Percentiles rank a stretch among this genome's conserved stretches.
These are phyloP conservation scores for Cydia strobilella DNA, from an alignment of 1,140 invertebrate genomes.

Conservation along the genomic window DNA sequence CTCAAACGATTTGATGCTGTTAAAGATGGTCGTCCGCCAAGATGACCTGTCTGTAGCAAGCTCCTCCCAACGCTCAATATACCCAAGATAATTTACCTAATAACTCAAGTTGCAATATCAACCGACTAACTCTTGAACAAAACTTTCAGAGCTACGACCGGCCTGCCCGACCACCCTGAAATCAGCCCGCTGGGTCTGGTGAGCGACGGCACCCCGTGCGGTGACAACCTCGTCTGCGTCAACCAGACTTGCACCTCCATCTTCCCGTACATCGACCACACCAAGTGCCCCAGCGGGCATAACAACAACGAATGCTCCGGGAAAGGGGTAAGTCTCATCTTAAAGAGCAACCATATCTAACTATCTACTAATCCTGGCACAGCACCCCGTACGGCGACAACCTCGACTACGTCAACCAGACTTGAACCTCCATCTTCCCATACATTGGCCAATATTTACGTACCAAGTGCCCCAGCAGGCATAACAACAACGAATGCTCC, in stretches of 20 bases:
- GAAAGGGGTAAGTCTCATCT: constrained; percentile 88
- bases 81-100: no score
- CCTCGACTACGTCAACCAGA: constrained; percentile 95
- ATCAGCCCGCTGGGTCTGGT: constrained; percentile 89
- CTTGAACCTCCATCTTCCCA: constrained; percentile 90
- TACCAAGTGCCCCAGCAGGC: constrained; percentile 93
- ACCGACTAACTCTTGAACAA: neutral
- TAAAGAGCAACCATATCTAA: no score
- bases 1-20: no score
- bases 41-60: no score
- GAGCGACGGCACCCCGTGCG: constrained; percentile 94
- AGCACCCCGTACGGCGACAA: constrained; percentile 95
- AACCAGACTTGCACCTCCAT: constrained; percentile 95
- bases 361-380: constrained; percentile 59
- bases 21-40: no score
- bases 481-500: constrained; percentile 93
- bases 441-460: constrained; percentile 84
- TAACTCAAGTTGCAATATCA: no score
- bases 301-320: constrained; percentile 94
- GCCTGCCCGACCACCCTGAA: constrained; percentile 83
- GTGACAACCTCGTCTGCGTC: constrained; percentile 93
- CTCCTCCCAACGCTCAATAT: no score
- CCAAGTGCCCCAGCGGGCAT: constrained; percentile 93
- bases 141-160: constrained; percentile 84
- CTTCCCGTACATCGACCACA: constrained; percentile 90